Conservation (phyloP, 2,113 vertebrate genomes). For the Pipa parva region DNA sequence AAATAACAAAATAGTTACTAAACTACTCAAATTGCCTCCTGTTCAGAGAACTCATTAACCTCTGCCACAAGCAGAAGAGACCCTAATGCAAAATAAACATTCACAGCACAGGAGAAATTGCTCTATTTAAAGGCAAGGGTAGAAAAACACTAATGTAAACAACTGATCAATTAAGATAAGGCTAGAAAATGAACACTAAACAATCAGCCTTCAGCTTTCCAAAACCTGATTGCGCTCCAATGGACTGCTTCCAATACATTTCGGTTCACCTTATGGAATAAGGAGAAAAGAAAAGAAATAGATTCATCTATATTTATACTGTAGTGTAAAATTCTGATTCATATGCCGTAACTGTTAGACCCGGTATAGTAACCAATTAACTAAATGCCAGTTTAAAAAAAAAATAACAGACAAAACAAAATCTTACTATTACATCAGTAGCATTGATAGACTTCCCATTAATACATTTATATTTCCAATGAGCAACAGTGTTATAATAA, state of each 20-base stretch:
- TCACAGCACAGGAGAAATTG: slow-evolving; percentile 3
- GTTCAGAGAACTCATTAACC: slow-evolving; percentile 12
- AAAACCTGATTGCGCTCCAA: slow-evolving; percentile 13
- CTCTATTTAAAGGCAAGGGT: slow-evolving; percentile 6
- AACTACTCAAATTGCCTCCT: slow-evolving; percentile 10
- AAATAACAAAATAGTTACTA: background rate
- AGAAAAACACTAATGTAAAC: slow-evolving; percentile 10
- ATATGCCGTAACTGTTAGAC: no score
- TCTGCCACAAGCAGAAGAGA: slow-evolving; percentile 22
- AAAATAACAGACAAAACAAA: no score
- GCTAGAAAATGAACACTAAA: slow-evolving; percentile 6
- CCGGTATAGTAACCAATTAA: no score
- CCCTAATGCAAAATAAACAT: slow-evolving; percentile 30
- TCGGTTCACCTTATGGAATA: no score
- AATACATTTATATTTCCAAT: no score
- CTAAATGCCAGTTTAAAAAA: no score
- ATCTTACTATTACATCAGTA: no score
- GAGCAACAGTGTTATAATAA: no score
- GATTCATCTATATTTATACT: no score
- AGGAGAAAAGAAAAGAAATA: no score
- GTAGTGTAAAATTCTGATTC: no score
- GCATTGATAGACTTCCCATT: no score
- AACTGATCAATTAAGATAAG: slow-evolving; percentile 30
- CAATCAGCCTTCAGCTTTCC: slow-evolving; percentile 9
- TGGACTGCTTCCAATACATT: slow-evolving; percentile 10